These are phyloP conservation scores for Antennarius striatus DNA, from an alignment of 2,113 vertebrate genomes.

Conservation along the genomic window DNA sequence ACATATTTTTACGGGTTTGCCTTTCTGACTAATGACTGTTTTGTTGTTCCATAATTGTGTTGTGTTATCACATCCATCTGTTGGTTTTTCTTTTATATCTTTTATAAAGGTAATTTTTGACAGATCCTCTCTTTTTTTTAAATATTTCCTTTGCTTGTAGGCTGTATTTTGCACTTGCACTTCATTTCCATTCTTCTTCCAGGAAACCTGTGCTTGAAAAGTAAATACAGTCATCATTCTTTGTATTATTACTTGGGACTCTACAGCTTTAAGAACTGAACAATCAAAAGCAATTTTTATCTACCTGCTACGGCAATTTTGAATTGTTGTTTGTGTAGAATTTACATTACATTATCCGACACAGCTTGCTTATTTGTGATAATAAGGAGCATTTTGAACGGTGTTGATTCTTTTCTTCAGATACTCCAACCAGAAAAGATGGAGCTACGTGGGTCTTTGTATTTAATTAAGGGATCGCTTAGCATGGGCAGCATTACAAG, in stretches of 20 bases:
- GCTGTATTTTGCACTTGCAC: conserved; percentile 5
- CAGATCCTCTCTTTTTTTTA: conserved; percentile 3
- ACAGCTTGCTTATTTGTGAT: conserved; percentile 36
- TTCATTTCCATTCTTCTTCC: neutral
- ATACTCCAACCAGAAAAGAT: conserved; percentile 23
- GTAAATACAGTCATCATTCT: conserved; percentile 7
- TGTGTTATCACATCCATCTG: conserved; percentile 18
- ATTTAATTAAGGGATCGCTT: conserved; percentile 59
- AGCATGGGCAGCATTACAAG: conserved; percentile 47
- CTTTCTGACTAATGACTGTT: conserved; percentile 19
- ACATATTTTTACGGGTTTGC: conserved; percentile 10
- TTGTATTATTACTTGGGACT: neutral
- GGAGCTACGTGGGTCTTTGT: conserved; percentile 35
- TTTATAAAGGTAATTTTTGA: conserved; percentile 7
- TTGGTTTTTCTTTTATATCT: conserved; percentile 17
- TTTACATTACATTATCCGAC: conserved; percentile 35
- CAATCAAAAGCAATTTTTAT: conserved; percentile 12
- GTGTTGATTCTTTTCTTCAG: conserved; percentile 22
- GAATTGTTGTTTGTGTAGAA: conserved; percentile 5
- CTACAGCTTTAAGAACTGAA: conserved; percentile 21
- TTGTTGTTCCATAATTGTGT: conserved; percentile 25
- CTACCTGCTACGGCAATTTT: conserved; percentile 8
- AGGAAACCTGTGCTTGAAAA: neutral
- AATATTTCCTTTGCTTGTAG: neutral
- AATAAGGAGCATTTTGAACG: conserved; percentile 33